Evolutionary conservation across 2,797 vertebrate genomes (phyloP).

Genomic region (Stomatorhinus walkeri): DNA sequence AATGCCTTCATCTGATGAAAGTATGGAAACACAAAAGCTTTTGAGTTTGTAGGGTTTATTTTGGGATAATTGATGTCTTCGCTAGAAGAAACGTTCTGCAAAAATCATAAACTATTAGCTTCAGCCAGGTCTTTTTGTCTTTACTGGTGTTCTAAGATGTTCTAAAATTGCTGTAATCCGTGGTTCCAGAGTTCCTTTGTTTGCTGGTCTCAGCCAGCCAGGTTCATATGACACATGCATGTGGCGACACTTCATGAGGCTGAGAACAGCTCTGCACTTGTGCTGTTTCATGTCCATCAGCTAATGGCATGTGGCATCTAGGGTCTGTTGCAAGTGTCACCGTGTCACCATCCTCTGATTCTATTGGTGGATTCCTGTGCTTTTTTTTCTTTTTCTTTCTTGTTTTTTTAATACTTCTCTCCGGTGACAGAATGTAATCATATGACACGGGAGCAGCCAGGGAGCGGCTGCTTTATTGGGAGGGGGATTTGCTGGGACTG

Average conservation of each 20-base stretch:
- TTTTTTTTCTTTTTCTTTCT: background rate
- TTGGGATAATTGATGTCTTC: background rate
- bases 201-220: background rate
- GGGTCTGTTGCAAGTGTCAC: background rate
- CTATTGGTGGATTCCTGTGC: background rate
- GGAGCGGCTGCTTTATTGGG: background rate
- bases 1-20: background rate
- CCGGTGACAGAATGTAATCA: background rate
- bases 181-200: background rate
- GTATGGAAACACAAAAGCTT: background rate
- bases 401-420: background rate
- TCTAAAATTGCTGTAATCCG: background rate
- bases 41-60: background rate
- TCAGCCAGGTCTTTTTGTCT: background rate
- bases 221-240: background rate
- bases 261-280: background rate
- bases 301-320: background rate
- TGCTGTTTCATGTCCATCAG: background rate
- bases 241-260: background rate
- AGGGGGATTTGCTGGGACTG: background rate
- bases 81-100: background rate
- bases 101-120: background rate
- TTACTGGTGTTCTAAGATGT: background rate
- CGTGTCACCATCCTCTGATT: background rate
- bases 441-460: background rate